Conservation (phyloP, 2,888 invertebrate species). For the Platynereis dumerilii region DNA sequence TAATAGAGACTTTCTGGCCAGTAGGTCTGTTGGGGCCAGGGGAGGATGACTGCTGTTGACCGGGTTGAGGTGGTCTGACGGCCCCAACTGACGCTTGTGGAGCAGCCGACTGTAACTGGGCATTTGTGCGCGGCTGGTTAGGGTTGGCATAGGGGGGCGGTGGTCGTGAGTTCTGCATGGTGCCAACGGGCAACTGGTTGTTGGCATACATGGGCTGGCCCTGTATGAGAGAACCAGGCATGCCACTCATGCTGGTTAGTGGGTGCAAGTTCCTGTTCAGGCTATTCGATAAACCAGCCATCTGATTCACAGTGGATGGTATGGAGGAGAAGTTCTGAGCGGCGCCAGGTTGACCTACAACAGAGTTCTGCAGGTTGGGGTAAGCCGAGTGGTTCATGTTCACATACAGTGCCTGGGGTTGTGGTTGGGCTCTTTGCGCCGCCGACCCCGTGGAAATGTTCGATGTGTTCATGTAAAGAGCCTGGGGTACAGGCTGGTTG, state of each 20-base stretch:
- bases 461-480: constrained; percentile 26
- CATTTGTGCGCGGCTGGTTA: neutral
- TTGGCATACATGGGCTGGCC: neutral
- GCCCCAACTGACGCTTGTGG: neutral
- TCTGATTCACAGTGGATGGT: neutral
- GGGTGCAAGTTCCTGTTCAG: neutral
- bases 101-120: neutral
- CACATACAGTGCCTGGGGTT: constrained; percentile 28
- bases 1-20: constrained; percentile 15
- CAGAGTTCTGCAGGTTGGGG: neutral
- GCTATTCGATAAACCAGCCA: neutral
- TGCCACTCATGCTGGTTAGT: neutral
- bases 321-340: neutral
- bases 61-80: constrained; percentile 1
- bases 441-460: neutral
- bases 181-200: neutral
- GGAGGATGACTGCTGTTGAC: no score
- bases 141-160: constrained; percentile 8
- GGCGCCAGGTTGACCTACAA: neutral
- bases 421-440: neutral
- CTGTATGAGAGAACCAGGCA: neutral
- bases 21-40: neutral
- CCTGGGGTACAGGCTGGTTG: constrained; percentile 27
- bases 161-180: neutral
- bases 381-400: constrained; percentile 29